Conservation (phyloP, 2,113 vertebrate species). For the Thinocorus orbignyianus region DNA sequence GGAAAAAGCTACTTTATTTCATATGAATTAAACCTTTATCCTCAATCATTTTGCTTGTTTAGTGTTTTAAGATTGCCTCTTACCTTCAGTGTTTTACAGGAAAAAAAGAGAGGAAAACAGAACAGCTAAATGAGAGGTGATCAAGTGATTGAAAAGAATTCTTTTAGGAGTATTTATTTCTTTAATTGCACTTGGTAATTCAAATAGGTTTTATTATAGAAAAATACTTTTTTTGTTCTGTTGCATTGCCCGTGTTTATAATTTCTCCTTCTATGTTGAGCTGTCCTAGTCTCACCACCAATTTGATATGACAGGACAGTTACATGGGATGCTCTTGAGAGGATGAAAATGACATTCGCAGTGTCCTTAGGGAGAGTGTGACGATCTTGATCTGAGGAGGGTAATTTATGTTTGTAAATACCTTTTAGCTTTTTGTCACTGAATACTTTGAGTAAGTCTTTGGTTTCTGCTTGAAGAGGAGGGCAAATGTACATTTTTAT, state of each 20-base stretch:
- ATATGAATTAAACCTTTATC: not conserved
- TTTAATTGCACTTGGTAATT: constrained; percentile 67
- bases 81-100: not conserved
- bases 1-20: not conserved
- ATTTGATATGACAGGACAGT: not conserved
- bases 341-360: fast-evolving
- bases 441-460: not conserved
- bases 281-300: not conserved
- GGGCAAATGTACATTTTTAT: not conserved
- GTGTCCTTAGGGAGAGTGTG: not conserved
- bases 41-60: not conserved
- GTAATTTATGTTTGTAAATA: not conserved
- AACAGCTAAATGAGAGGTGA: not conserved
- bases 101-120: not conserved
- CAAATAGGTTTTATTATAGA: not conserved
- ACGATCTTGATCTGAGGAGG: not conserved
- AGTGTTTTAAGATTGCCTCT: not conserved
- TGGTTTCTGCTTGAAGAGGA: not conserved
- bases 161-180: constrained; percentile 9
- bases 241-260: not conserved
- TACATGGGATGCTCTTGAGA: not conserved
- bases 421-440: not conserved
- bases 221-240: not conserved
- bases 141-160: not conserved
- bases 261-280: not conserved